Evolutionary conservation across 1,140 invertebrate species (phyloP).

Genomic region (Diplogasteroides magnus): DNA sequence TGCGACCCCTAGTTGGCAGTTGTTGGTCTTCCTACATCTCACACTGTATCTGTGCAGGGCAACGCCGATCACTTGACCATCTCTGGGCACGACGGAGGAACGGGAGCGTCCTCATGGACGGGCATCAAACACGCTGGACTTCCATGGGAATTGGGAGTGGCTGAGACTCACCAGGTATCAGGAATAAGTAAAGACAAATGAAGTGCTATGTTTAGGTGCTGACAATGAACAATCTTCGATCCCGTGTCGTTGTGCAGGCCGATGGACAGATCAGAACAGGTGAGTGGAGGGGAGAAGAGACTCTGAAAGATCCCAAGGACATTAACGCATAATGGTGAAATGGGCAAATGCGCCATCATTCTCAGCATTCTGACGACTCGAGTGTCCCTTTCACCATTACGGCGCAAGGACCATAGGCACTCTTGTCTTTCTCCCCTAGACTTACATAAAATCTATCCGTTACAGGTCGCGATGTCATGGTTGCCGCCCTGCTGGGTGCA

Average conservation of each 20-base stretch:
- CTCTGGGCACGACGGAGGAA: conserved; percentile 96
- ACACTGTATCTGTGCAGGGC: conserved; percentile 58
- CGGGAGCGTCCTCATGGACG: conserved; percentile 85
- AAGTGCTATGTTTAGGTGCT: conserved; percentile 58
- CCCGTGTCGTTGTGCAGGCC: conserved; percentile 85
- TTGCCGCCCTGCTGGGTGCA: conserved; percentile 87
- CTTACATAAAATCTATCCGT: neutral
- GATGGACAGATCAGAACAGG: conserved; percentile 84
- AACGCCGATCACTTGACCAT: conserved; percentile 98
- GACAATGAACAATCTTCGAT: conserved; percentile 88
- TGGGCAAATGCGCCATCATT: no score
- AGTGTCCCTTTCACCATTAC: no score
- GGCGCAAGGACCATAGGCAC: no score
- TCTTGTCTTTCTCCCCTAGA: no score
- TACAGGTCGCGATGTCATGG: conserved; percentile 81
- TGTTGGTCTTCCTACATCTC: neutral
- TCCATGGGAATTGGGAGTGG: conserved; percentile 93
- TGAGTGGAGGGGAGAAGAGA: no score
- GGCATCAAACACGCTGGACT: conserved; percentile 84
- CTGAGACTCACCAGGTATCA: conserved; percentile 83
- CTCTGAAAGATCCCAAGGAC: no score
- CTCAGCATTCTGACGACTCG: no score
- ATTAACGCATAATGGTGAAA: no score
- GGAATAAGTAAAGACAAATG: neutral
- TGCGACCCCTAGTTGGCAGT: no score